A percentile compares a stretch with the other conserved stretches of the same genome.
Evolutionary conservation across 2,797 vertebrate species (phyloP).

Genomic region (Hypotaenidia okinawae): DNA sequence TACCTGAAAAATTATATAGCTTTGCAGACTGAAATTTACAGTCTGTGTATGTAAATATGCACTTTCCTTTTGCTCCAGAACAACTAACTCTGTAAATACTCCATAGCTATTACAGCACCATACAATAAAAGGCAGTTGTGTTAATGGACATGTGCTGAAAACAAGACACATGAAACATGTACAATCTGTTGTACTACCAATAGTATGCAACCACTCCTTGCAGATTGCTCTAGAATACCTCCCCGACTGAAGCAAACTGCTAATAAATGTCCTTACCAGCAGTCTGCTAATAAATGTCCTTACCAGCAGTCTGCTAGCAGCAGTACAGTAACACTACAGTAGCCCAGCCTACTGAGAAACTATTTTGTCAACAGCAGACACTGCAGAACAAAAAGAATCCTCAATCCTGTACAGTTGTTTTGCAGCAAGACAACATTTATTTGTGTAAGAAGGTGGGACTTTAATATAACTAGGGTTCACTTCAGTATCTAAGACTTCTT

Average conservation of each 20-base stretch:
- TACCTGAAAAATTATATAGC: neutral
- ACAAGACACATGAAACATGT: neutral
- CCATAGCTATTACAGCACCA: neutral
- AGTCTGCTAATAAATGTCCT: neutral
- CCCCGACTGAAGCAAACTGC: neutral
- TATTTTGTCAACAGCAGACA: neutral
- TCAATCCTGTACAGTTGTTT: neutral
- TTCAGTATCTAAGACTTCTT: neutral
- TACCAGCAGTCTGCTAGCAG: neutral
- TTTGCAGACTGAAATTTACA: neutral
- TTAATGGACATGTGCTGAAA: neutral
- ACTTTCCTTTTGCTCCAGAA: neutral
- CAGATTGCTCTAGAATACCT: neutral
- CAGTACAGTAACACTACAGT: neutral
- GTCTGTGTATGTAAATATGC: too few relatives aligned
- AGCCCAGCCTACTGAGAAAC: neutral
- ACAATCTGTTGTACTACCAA: neutral
- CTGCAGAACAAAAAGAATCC: neutral
- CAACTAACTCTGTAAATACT: neutral
- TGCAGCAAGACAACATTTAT: neutral
- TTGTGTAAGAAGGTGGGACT: neutral
- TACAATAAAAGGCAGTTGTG: neutral
- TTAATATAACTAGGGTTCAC: fast-evolving
- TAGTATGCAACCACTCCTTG: neutral
- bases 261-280: neutral